phyloP scores from a whole-genome alignment of 2,888 invertebrate genomes.

The Harpagoxenus sublaevis region DNA sequence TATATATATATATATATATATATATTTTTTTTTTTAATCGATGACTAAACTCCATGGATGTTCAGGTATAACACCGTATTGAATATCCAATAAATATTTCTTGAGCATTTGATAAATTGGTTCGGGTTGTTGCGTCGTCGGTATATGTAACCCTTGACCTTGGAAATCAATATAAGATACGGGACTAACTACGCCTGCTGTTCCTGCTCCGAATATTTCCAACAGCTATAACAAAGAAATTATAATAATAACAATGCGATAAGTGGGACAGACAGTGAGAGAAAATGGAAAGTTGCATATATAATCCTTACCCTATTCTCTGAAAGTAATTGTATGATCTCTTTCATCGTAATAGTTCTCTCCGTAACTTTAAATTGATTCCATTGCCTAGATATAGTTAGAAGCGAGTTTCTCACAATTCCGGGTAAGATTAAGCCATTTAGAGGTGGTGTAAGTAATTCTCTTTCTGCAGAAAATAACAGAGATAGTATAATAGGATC shows the following conservation, averaged over 20 bases:
- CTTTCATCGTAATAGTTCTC: constrained; percentile 93
- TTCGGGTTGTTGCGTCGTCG: constrained; percentile 91
- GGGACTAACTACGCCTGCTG: constrained; percentile 98
- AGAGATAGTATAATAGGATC: background rate
- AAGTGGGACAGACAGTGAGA: background rate
- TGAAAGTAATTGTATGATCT: constrained; percentile 91
- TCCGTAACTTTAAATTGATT: constrained; percentile 95
- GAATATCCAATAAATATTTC: constrained; percentile 94
- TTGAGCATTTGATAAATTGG: constrained; percentile 92
- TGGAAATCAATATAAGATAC: constrained; percentile 94
- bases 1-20: no score
- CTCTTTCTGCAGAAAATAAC: constrained; percentile 90
- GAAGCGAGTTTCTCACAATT: constrained; percentile 95
- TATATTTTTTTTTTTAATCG: constrained; percentile 84
- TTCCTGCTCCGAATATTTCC: constrained; percentile 99
- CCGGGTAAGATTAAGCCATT: constrained; percentile 98
- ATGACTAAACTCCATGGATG: constrained; percentile 93
- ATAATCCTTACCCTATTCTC: constrained; percentile 92
- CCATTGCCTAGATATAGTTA: constrained; percentile 94
- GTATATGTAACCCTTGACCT: constrained; percentile 90
- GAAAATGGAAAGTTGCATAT: background rate
- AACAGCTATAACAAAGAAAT: constrained; percentile 90
- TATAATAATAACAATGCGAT: background rate
- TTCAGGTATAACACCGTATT: constrained; percentile 92
- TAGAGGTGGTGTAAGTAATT: constrained; percentile 96